Evolutionary conservation across 2,797 vertebrate genomes (phyloP).

Genomic region (Sebastes iracundus): DNA sequence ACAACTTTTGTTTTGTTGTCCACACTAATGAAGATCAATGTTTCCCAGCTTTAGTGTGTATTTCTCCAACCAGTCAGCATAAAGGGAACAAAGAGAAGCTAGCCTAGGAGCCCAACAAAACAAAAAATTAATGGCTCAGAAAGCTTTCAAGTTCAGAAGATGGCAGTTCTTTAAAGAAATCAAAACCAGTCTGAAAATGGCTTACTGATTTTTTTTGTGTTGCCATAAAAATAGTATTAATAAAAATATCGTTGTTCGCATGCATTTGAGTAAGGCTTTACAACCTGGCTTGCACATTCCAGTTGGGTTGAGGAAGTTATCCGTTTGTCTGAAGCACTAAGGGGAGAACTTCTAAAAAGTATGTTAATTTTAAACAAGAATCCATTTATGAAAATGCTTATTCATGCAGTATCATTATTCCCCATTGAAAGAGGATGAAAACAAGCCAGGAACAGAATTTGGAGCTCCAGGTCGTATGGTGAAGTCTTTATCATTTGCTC

Average conservation of each 20-base stretch:
- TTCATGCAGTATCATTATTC: constrained; percentile 70
- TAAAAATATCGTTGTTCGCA: constrained; percentile 73
- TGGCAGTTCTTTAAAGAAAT: constrained; percentile 49
- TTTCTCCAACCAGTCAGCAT: constrained; percentile 36
- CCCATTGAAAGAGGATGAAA: constrained; percentile 49
- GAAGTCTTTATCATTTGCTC: constrained; percentile 48
- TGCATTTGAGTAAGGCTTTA: constrained; percentile 83
- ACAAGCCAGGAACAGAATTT: constrained; percentile 51
- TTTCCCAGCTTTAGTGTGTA: constrained; percentile 17
- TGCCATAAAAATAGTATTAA: constrained; percentile 73
- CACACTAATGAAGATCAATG: constrained; percentile 12
- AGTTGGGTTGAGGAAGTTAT: constrained; percentile 61
- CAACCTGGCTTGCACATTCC: constrained; percentile 78
- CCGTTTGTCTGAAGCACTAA: constrained; percentile 71
- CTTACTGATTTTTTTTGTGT: constrained; percentile 58
- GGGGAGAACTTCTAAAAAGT: constrained; percentile 59
- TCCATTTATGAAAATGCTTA: constrained; percentile 61
- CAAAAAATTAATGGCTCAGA: constrained; percentile 45
- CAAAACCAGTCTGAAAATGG: constrained; percentile 70
- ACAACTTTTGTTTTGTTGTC: constrained; percentile 17
- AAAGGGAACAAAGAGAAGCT: constrained; percentile 52
- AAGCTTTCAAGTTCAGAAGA: constrained; percentile 61
- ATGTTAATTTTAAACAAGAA: constrained; percentile 53
- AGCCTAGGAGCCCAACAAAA: constrained; percentile 15
- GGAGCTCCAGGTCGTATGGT: constrained; percentile 46